Base-by-base conservation (phyloP, 2,797 vertebrate species). In the Xenopus petersii region DNA sequence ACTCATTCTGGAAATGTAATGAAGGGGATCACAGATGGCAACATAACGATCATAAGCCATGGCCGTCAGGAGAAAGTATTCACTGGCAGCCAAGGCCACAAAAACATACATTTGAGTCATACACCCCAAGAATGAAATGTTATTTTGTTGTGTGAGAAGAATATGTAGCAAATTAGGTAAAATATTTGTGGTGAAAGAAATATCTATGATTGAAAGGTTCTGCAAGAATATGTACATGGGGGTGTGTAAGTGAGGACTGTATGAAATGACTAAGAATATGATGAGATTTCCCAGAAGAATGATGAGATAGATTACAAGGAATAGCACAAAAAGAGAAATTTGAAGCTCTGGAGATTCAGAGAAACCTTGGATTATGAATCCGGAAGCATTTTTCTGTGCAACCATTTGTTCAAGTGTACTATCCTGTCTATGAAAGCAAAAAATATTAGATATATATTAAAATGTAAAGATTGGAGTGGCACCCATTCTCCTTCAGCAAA, bases 41-140 rank as follows among this genome's bases (percentile, higher is more conserved):
- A 73, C 21, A 67, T 73, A 73, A 4, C 71, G 71, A 55, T 72
- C 71, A 73, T 65, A 73, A 3, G 63, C 71, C 71, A 73, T 73
- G 10, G 54, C 71, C 7, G 49, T 17, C 15, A 73, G 55, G 10
- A 73, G 63, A 12, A 66, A 59, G 12, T 36, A 47, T 12, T 74
- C 64, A 49, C 36, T 67, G 21, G 36, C 56, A 48, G 47, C 36
- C 16, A 67, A 24, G 1, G 48, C 59, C 11, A 60, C 12, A 47
- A 49, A 74, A 2, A 67, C 11, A 21, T 67, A 74, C 15, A 67
- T 26, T 15, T 74, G 72, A 15, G 15, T 33, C 26, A 73, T 59
- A 60, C 71, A 73, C 3, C 64, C 71, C 36, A 42, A 42, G 30
- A 73, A 66, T 10, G 64, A 59, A 58, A 60, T 73, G 2, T 15